phyloP scores from a whole-genome alignment of 2,113 vertebrate genomes.

The Dryoscopus gambensis region DNA sequence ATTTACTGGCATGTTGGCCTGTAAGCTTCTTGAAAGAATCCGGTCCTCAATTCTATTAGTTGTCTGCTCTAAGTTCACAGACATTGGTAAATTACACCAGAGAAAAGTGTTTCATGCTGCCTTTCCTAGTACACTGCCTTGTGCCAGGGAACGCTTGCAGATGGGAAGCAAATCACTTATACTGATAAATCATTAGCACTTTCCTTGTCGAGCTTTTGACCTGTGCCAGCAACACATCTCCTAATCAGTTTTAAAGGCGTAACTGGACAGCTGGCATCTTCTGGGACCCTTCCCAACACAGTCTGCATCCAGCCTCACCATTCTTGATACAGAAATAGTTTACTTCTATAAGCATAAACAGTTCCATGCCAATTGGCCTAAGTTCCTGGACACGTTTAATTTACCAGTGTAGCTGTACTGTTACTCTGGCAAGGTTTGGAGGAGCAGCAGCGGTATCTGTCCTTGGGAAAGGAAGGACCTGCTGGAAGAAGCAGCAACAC shows the following conservation, averaged over 20 bases:
- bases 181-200: background rate
- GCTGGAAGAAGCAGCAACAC: background rate
- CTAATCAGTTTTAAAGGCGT: background rate
- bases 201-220: background rate
- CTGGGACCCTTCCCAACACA: conserved; percentile 20
- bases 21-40: background rate
- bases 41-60: background rate
- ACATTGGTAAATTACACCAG: background rate
- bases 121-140: background rate
- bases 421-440: background rate
- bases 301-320: background rate
- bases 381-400: conserved; percentile 10
- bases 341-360: background rate
- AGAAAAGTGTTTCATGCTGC: background rate
- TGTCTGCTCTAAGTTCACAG: background rate
- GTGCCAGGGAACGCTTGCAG: background rate
- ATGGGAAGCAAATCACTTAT: background rate
- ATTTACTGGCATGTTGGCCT: background rate
- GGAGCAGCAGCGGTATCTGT: background rate
- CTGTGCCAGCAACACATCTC: background rate
- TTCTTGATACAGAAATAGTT: conserved; percentile 13
- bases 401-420: background rate
- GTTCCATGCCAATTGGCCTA: background rate
- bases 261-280: conserved; percentile 23
- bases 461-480: background rate